These are phyloP conservation scores for Ptychodera flava DNA, from an alignment of 35 echinoderm and acorn worm genomes.

Conservation along the genomic window DNA sequence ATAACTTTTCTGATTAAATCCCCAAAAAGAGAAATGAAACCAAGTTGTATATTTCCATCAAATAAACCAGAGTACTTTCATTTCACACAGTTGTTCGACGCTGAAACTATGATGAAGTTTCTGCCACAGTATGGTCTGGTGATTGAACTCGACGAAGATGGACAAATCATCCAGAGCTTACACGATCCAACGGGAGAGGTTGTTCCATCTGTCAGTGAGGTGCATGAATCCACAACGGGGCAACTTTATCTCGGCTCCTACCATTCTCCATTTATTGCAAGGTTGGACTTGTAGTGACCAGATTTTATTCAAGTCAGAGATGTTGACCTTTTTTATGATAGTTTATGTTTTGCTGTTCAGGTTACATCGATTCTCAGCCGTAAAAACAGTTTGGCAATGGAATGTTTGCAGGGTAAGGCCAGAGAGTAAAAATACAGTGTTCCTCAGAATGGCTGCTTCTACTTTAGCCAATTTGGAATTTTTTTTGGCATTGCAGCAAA, in stretches of 20 bases:
- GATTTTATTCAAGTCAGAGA: not conserved
- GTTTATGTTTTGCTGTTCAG: not conserved
- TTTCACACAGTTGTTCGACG: conserved; percentile 31
- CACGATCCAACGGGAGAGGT: conserved; percentile 51
- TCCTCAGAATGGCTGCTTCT: no score
- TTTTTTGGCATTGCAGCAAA: no score
- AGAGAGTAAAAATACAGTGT: no score
- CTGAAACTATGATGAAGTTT: conserved; percentile 18
- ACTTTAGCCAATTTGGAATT: not conserved
- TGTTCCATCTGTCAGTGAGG: conserved; percentile 41
- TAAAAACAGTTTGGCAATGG: no score
- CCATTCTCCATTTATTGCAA: conserved; percentile 24
- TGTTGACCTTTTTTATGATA: not conserved
- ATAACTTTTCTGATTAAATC: no score
- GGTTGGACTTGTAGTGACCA: conserved; percentile 11
- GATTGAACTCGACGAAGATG: conserved; percentile 46
- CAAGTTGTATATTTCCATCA: no score
- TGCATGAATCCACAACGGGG: conserved; percentile 36
- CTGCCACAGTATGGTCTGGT: conserved; percentile 50
- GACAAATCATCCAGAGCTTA: conserved; percentile 40
- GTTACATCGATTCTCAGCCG: not conserved
- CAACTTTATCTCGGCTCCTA: conserved; percentile 61
- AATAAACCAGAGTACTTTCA: no score
- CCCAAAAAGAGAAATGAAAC: no score
- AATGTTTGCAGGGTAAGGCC: no score